Evolutionary conservation across 2,888 invertebrate genomes (phyloP).

Genomic region (Stenolophus ochropezus): DNA sequence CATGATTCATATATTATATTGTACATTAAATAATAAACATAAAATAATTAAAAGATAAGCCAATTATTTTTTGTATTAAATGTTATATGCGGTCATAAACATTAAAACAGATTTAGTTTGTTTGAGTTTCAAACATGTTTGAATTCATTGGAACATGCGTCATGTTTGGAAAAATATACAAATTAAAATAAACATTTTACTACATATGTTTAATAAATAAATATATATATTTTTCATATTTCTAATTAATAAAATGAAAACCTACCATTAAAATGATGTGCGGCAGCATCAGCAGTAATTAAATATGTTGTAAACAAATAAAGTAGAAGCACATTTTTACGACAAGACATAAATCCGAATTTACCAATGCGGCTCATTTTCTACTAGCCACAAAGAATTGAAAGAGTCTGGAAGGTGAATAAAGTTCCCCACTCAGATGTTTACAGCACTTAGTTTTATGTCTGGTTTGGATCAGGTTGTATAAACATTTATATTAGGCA

Average conservation of each 20-base stretch:
- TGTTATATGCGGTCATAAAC: too few relatives aligned
- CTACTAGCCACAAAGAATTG: constrained; percentile 31
- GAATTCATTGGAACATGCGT: constrained; percentile 1
- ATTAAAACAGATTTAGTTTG: not conserved
- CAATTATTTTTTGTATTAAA: too few relatives aligned
- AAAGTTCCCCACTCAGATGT: constrained; percentile 50
- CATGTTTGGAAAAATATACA: not conserved
- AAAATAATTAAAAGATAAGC: too few relatives aligned
- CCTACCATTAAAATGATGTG: constrained; percentile 48
- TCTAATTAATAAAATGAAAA: not conserved
- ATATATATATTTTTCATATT: not conserved
- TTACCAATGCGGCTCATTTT: constrained; percentile 45
- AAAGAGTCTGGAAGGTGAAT: constrained; percentile 50
- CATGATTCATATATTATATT: too few relatives aligned
- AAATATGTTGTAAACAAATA: constrained; percentile 23
- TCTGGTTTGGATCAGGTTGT: constrained; percentile 58
- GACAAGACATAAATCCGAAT: constrained; percentile 26
- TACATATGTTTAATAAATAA: not conserved
- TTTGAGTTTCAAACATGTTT: not conserved
- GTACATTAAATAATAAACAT: too few relatives aligned
- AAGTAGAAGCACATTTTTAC: constrained; percentile 46
- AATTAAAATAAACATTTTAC: constrained; percentile 14
- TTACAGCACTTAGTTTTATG: constrained; percentile 51
- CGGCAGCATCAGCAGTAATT: not conserved
- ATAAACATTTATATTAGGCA: constrained; percentile 60